Base-by-base conservation (phyloP, 2,888 invertebrate genomes). In the Phyllotreta cruciferae region DNA sequence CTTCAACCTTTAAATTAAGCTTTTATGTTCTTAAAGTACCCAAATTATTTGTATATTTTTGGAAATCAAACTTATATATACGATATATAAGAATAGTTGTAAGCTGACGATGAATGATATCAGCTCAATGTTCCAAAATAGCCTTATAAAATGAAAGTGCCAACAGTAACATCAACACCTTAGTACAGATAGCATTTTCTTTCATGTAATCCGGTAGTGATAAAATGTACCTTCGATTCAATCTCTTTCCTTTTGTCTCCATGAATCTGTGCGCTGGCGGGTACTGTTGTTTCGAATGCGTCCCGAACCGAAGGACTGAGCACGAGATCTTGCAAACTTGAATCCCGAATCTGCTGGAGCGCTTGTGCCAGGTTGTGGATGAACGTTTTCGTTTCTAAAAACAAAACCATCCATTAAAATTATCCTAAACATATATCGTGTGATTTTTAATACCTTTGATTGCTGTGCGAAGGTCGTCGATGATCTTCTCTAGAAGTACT, bases 241-340 rank as follows among this genome's bases (percentile, higher is more conserved):
- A 49, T 60, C 60, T 60, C 60, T 74, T 38, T 78, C 76, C 66
- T 76, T 75, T 66, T 78, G 77, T 71, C 80, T 75, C 80, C 80
- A 80, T 10, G 78, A 78, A 66, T 80, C 80, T 60, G 73, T 76
- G 45, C 75, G 74, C 13, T 70, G 53, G 36, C 77, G 76, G n/a
- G 70, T 65, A 56, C 69, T 68, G 57, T 65, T 66, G 58, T 63
- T 72, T 58, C 74, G 77, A 55, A 75, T 70, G 56, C 80, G 78
- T 10, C 79, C 80, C 10, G 81, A 81, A 64, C 80, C 78, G 65
- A 80, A 78, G 8, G 81, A 81, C 56, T 80, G 78, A 45, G 80
- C 79, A 62, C 81, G 79, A 66, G 73, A 73, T 66, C 80, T 72
- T 54, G 75, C 71, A 44, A 71, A 73, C 57, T 74, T 76, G 65